Percentiles rank a stretch among this genome's conserved stretches.
phyloP scores from a whole-genome alignment of 2,113 vertebrate genomes.

The Oncorhynchus nerka region DNA sequence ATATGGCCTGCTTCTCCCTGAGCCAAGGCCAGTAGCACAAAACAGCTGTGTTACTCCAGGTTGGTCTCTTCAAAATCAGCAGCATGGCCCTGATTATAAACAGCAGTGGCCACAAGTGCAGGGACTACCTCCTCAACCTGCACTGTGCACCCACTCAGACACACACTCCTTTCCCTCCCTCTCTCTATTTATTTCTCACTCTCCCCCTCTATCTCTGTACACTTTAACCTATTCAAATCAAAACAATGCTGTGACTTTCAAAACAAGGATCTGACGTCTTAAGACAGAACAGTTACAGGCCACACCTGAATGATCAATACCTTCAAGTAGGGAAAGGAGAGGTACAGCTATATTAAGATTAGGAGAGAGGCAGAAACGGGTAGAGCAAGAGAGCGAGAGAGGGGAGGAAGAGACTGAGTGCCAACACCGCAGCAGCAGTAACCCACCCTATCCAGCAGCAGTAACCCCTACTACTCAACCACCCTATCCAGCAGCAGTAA shows the following conservation, averaged over 20 bases:
- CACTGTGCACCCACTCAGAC: background rate
- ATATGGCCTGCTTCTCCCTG: background rate
- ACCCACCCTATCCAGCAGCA: background rate
- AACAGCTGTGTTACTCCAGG: slow-evolving; percentile 15
- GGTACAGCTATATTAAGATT: background rate
- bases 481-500: background rate
- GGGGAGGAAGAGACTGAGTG: background rate
- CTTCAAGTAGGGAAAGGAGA: background rate
- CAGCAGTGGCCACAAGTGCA: background rate
- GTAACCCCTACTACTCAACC: slow-evolving; percentile 27
- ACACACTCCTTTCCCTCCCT: too few relatives aligned
- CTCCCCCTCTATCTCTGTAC: too few relatives aligned
- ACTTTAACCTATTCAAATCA: too few relatives aligned
- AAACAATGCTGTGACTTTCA: too few relatives aligned
- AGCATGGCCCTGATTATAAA: slow-evolving; percentile 2
- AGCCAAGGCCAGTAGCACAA: background rate
- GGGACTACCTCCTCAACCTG: background rate
- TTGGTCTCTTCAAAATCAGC: slow-evolving; percentile 6
- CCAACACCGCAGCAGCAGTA: background rate
- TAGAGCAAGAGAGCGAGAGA: too few relatives aligned
- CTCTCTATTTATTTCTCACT: too few relatives aligned
- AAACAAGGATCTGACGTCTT: too few relatives aligned
- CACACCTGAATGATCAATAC: too few relatives aligned
- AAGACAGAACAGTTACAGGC: background rate
- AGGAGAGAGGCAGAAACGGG: background rate